Base-by-base conservation (phyloP, 2,888 invertebrate genomes). In the Epiblema foenella region DNA sequence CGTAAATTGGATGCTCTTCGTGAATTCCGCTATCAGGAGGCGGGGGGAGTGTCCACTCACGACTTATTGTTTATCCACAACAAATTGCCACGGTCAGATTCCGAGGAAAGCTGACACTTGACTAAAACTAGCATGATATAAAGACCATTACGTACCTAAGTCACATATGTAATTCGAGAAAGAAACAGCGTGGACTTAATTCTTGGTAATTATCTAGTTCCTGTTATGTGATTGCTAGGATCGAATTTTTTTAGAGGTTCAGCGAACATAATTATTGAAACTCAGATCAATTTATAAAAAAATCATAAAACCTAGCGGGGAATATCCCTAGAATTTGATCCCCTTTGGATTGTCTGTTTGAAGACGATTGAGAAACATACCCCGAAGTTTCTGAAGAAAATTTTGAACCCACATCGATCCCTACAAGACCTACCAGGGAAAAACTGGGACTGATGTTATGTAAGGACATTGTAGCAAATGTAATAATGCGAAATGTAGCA, bases 61-160 rank as follows among this genome's bases (percentile, higher is more conserved):
- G 93, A 91, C 81, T 84, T 83, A 88, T 89, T 91, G 90, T 91
- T 91, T 90, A 90, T 89, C 85, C 85, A 87, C 85, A 87, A 89
- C 85, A 89, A 90, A 89, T 87, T 85, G 86, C 87, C 83, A 82
- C 82, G 83, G 86, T 85, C 85, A 83, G 87, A 85, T 87, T 86
- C 84, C 78, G 77, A 81, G 78, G 83, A 87, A 84, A 84, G 81
- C 83, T 83, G 83, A 84, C 85, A 83, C 81, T 81, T 82, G 76
- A 77, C 77, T 78, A 79, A 78, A 79, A 54, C 51, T 60, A 68
- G 52, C 18, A 52, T 42, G 37, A 17, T 56, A 52, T 64, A 52
- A 52, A 59, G 52, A 64, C 15, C 15, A 64, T 64, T 64, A 54
- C 5, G 20, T 63, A n/a, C n/a, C n/a, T n/a, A 37, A 64, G 64